Percentiles rank a stretch among this genome's conserved stretches.
Conservation (phyloP, 2,797 vertebrate genomes). For the Lindbergichthys nudifrons region DNA sequence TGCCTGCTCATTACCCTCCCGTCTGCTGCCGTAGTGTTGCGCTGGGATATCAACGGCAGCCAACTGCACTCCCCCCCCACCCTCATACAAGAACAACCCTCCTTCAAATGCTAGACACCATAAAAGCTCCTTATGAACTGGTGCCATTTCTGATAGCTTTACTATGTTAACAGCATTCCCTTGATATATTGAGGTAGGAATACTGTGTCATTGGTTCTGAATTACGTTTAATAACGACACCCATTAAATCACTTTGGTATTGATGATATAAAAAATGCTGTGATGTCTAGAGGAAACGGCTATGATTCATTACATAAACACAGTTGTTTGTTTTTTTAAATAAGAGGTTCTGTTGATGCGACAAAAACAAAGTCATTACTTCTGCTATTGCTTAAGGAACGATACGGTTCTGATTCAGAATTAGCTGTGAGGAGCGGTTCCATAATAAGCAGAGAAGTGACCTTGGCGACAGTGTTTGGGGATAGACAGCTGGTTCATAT, state of each 20-base stretch:
- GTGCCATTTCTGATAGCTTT: conserved; percentile 17
- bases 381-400: not conserved
- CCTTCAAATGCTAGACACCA: conserved; percentile 25
- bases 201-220: not conserved
- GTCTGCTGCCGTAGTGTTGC: conserved; percentile 73
- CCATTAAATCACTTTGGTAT: conserved; percentile 7
- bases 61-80: conserved; percentile 7
- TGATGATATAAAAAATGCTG: not conserved
- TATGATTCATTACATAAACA: not conserved
- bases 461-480: conserved; percentile 69
- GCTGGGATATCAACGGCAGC: conserved; percentile 65
- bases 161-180: conserved; percentile 1
- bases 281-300: not conserved
- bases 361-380: not conserved
- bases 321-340: not conserved
- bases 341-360: not conserved
- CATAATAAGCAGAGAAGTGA: conserved; percentile 52
- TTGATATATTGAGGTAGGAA: not conserved
- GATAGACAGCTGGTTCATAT: conserved; percentile 73
- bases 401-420: conserved; percentile 18
- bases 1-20: conserved; percentile 84
- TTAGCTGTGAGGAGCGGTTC: conserved; percentile 19
- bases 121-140: conserved; percentile 14
- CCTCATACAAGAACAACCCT: conserved; percentile 46
- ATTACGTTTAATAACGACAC: conserved; percentile 9